Base-by-base conservation (phyloP, 2,113 vertebrate species). In the Engraulis encrasicolus region DNA sequence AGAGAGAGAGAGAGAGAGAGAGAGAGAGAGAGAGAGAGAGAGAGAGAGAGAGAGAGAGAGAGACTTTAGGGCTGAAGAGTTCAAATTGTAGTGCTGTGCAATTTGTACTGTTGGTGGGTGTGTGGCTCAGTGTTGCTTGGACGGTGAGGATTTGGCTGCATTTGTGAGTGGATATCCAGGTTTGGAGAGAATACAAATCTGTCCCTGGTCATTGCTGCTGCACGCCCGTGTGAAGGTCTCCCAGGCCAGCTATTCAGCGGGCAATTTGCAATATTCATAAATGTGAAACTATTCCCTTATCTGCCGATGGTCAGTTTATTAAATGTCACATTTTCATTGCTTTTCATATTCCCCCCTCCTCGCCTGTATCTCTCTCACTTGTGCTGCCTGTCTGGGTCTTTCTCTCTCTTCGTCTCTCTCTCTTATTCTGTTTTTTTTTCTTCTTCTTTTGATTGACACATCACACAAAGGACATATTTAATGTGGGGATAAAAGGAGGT, bases 261-360 rank as follows among this genome's bases (percentile, higher is more conserved):
- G 49, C 36, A 40, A 19, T 23, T 52, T 88, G 87, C 80, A 81
- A 50, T 83, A 84, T 89, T 90, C 85, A 87, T 88, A 87, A 82
- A 88, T 77, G 74, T 89, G 61, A 87, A 88, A 90, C 85, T 85
- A 84, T 31, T 85, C 82, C 61, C 77, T 81, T 79, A 80, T 88
- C 86, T 88, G 84, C 84, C 81, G 85, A 77, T 74, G 71, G 79
- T 71, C 78, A 83, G 19, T 78, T 81, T 81, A 77, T 61, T 45
- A 88, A 86, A 88, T 85, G 82, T 82, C 83, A 80, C n/a, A 48
- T 85, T 78, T 86, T 40, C 3, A 77, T 54, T 17, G 66, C 66
- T 74, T 74, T 74, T 34, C 66, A 74, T 34, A 34, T 27, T 74
- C 14, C 34, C 40, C 3, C n/a, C n/a, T n/a, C n/a, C n/a, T n/a